Base-by-base conservation (phyloP, 2,888 invertebrate species). In the Ryuthela nishihirai region DNA sequence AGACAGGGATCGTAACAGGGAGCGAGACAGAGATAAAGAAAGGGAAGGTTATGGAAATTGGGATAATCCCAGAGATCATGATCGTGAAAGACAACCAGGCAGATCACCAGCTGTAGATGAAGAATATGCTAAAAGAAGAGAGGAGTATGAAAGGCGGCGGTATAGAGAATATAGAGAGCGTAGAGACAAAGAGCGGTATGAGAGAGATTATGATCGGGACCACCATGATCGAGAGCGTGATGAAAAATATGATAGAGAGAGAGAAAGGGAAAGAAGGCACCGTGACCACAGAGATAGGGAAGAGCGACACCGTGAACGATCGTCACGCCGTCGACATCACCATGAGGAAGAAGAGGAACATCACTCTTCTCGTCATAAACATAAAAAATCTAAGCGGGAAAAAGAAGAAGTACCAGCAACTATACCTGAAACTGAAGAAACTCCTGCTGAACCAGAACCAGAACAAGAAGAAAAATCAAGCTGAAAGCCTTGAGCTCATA, bases 311-410 rank as follows among this genome's bases (percentile, higher is more conserved):
- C 10, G 43, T 4, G 43, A 43, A 4, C 41, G 53, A 10, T 56
- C 62, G 4, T 50, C 50, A 15, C 40, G 60, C 4, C 18, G 60
- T 12, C 38, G 56, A 2, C 62, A 53, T 21, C 62, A 56, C 40
- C 52, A 55, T 23, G 52, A 55, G 12, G 61, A 62, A 3, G 62
- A 62, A 2, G 55, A 62, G 1, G 55, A 62, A 6, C 48, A 56
- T 29, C 50, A 54, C 38, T 50, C 47, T 4, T 64, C 64, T 2
- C 46, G 64, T 6, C 64, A 64, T 41, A 64, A 64, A 39, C 64
- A 64, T 32, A 65, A 64, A 32, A 46, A 63, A 36, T 58, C 63
- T 7, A 63, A 60, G 44, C 36, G 65, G 21, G 65, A 65, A 7
- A 65, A 65, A 52, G 65, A 62, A n/a, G 65, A 62, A 18, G 41